Percentiles rank a stretch among this genome's conserved stretches.
These are phyloP conservation scores for Cephus spinipes DNA, from an alignment of 2,888 invertebrate species.

Conservation along the genomic window DNA sequence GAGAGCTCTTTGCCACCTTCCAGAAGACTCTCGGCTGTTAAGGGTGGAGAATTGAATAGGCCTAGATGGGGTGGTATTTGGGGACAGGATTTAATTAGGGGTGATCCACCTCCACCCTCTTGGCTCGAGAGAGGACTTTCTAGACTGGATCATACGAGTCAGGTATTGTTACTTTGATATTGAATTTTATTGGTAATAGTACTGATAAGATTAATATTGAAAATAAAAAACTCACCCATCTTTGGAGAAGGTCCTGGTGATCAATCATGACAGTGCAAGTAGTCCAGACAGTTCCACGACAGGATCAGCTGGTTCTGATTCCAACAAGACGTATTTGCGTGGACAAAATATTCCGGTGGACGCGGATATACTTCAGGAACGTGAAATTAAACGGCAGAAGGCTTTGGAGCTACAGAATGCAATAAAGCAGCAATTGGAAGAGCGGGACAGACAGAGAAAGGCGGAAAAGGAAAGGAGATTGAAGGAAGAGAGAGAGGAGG, in stretches of 20 bases:
- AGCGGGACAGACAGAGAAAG: slow-evolving; percentile 79
- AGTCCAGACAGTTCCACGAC: slow-evolving; percentile 60
- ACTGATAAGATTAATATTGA: too few species aligned
- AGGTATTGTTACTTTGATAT: slow-evolving; percentile 35
- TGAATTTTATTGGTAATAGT: too few species aligned
- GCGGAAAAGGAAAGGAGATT: slow-evolving; percentile 81
- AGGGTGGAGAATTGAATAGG: slow-evolving; percentile 56
- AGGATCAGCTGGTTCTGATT: slow-evolving; percentile 54
- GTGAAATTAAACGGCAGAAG: slow-evolving; percentile 84
- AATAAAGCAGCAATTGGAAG: slow-evolving; percentile 86
- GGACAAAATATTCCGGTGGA: slow-evolving; percentile 90
- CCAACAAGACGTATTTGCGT: slow-evolving; percentile 76
- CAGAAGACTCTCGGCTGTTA: slow-evolving; percentile 46
- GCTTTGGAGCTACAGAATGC: slow-evolving; percentile 89
- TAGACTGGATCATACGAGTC: slow-evolving; percentile 58
- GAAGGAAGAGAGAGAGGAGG: slow-evolving; percentile 85
- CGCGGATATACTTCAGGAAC: slow-evolving; percentile 81
- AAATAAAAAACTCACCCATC: too few species aligned
- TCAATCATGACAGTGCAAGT: slow-evolving; percentile 68
- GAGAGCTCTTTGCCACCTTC: slow-evolving; percentile 56
- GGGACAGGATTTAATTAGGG: slow-evolving; percentile 49
- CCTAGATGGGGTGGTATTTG: slow-evolving; percentile 61
- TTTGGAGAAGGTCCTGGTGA: slow-evolving; percentile 68
- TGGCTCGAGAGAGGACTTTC: slow-evolving; percentile 64
- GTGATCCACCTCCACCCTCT: slow-evolving; percentile 60